Conservation (phyloP, 2,888 invertebrate species). For the Ormyrus pomaceus region DNA sequence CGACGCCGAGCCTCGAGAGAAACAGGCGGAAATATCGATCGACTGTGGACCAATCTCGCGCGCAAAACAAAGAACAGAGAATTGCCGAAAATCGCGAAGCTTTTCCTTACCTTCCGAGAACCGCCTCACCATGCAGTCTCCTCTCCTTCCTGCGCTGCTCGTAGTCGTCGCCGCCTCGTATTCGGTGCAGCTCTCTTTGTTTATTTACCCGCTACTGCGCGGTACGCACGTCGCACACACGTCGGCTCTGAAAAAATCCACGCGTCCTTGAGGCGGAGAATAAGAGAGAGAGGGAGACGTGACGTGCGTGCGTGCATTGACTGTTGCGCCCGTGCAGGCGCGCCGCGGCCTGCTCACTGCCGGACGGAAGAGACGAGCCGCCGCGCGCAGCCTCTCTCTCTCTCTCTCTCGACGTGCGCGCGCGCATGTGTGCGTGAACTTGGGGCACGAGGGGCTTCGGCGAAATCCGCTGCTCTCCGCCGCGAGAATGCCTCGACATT, state of each 20-base stretch:
- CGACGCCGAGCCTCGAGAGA: background rate
- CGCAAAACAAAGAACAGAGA: background rate
- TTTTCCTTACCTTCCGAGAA: too few relatives aligned
- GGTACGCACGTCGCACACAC: too few relatives aligned
- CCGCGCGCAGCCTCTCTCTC: background rate
- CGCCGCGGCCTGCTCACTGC: background rate
- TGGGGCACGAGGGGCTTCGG: background rate
- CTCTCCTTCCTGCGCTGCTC: too few relatives aligned
- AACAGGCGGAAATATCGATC: conserved; percentile 41
- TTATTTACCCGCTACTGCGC: too few relatives aligned
- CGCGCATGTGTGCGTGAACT: background rate
- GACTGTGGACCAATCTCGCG: conserved; percentile 42
- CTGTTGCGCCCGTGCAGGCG: conserved; percentile 47
- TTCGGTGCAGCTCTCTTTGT: too few relatives aligned
- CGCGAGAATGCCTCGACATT: background rate
- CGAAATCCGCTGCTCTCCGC: background rate
- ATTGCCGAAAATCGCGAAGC: too few relatives aligned
- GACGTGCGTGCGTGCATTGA: conserved; percentile 44
- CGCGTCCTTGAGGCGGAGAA: conserved; percentile 3
- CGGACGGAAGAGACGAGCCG: too few relatives aligned
- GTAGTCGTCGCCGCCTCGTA: too few relatives aligned
- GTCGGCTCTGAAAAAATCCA: background rate
- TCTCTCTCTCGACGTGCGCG: background rate
- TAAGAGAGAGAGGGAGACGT: background rate
- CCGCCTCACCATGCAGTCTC: too few relatives aligned